phyloP scores from a whole-genome alignment of 2,888 invertebrate genomes.

The Drosophila cognata region DNA sequence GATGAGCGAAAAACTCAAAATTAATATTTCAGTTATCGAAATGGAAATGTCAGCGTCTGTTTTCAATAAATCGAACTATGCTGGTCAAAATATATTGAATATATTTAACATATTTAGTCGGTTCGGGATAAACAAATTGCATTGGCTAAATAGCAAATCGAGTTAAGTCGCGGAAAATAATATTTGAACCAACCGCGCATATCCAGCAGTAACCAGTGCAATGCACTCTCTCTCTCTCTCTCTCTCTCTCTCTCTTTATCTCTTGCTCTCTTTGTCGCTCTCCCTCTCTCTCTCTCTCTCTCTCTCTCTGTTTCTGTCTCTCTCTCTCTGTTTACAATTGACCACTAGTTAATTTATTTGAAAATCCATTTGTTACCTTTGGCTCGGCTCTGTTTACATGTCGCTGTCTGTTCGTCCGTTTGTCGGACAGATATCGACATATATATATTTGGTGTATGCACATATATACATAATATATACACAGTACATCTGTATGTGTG shows the following conservation, averaged over 20 bases:
- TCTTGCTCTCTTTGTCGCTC: background rate
- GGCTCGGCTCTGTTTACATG: slow-evolving; percentile 73
- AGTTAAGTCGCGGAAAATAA: background rate
- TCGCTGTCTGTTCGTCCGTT: slow-evolving; percentile 28
- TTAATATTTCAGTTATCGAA: background rate
- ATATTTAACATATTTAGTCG: background rate
- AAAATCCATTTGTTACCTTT: slow-evolving; percentile 81
- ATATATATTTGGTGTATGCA: slow-evolving; percentile 11
- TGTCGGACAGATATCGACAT: slow-evolving; percentile 39
- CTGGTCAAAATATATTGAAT: no score
- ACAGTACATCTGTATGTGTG: background rate
- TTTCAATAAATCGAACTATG: background rate
- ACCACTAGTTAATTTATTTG: slow-evolving; percentile 72
- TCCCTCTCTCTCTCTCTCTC: slow-evolving; percentile 8
- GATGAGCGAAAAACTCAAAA: background rate
- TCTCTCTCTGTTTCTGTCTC: background rate
- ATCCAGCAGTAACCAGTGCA: slow-evolving; percentile 56
- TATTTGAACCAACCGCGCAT: slow-evolving; percentile 26
- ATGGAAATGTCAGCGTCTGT: background rate
- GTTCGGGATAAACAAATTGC: background rate
- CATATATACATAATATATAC: slow-evolving; percentile 2
- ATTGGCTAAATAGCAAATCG: background rate
- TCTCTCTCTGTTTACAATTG: slow-evolving; percentile 68
- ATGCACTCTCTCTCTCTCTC: slow-evolving; percentile 30
- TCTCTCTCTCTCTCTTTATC: slow-evolving; percentile 1